Evolutionary conservation across 1,140 invertebrate species (phyloP).

Genomic region (Branchinecta lindahli): DNA sequence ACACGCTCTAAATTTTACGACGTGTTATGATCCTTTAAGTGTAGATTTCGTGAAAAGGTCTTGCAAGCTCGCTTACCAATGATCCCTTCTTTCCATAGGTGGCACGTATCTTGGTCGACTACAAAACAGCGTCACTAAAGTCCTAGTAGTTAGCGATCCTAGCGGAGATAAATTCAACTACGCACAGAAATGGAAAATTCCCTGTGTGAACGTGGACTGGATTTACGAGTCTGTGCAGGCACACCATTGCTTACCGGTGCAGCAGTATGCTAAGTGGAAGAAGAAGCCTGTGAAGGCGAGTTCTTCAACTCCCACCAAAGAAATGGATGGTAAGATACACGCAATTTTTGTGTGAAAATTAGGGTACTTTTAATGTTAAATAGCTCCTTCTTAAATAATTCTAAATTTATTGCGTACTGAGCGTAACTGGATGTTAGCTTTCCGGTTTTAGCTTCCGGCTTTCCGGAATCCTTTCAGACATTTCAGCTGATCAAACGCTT

Average conservation of each 20-base stretch:
- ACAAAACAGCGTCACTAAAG: constrained; percentile 36
- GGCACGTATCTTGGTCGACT: constrained; percentile 36
- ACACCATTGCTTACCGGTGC: constrained; percentile 52
- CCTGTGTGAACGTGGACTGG: constrained; percentile 56
- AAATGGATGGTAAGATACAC: constrained; percentile 24
- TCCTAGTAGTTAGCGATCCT: constrained; percentile 37
- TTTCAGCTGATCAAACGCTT: too few species aligned
- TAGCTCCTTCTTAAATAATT: too few species aligned
- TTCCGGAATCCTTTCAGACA: too few species aligned
- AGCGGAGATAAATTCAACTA: constrained; percentile 64
- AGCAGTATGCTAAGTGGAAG: constrained; percentile 42
- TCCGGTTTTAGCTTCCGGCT: too few species aligned
- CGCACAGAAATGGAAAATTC: constrained; percentile 54
- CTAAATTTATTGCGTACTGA: too few species aligned
- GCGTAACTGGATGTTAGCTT: too few species aligned
- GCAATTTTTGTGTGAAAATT: neutral
- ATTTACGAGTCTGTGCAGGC: constrained; percentile 53
- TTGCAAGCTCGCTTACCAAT: too few species aligned
- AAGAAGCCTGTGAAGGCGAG: constrained; percentile 25
- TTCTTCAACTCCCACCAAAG: constrained; percentile 38
- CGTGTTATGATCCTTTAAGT: too few species aligned
- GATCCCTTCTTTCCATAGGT: constrained; percentile 25
- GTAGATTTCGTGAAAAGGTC: too few species aligned
- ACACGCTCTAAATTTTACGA: too few species aligned
- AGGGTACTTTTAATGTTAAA: neutral